Base-by-base conservation (phyloP, 2,888 invertebrate genomes). In the Temnothorax unifasciatus region DNA sequence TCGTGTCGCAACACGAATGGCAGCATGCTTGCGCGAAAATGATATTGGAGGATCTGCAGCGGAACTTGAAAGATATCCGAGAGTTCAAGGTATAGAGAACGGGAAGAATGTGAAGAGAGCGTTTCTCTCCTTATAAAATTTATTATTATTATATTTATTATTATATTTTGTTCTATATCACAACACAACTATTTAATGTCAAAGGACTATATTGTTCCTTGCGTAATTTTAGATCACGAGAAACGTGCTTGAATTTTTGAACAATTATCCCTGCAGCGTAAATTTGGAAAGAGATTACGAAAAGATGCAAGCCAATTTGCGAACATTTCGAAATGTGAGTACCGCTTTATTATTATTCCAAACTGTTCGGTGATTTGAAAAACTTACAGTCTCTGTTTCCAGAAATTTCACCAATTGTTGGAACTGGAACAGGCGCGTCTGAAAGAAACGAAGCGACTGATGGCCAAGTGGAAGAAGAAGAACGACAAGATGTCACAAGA, bases 1-100 rank as follows among this genome's bases (percentile, higher is more conserved):
- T 87, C 44, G 93, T 94, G 47, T 76, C 90, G 6, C 88, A 83
- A 69, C 91, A 89, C 59, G 93, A 94, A 79, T 95, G 95, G 94
- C 92, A 93, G 34, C 94, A 94, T 66, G 85, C 88, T 29, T 92
- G 93, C 63, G 87, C 92, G 84, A 88, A 85, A 38, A 93, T 92
- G 89, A 91, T 88, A 15, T 85, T 94, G 50, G 88, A 93, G 8
- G 92, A 94, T 81, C 77, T 94, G 75, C 88, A 89, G 18, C 90
- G 92, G 3, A 90, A 92, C 13, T 85, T 94, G 5, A 88, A 88
- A 54, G 86, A 91, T 4, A 77, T 95, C 50, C 90, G 91, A 64
- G 84, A 75, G 15, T 92, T 93, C 21, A 94, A 94, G 91, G 94
- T 95, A 71, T 85, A 21, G 73, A 54, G 2, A 59, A n/a, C 25